A percentile compares a stretch with the other conserved stretches of the same genome.
Evolutionary conservation across 2,888 invertebrate genomes (phyloP).

Genomic region (Julus scandinavius): DNA sequence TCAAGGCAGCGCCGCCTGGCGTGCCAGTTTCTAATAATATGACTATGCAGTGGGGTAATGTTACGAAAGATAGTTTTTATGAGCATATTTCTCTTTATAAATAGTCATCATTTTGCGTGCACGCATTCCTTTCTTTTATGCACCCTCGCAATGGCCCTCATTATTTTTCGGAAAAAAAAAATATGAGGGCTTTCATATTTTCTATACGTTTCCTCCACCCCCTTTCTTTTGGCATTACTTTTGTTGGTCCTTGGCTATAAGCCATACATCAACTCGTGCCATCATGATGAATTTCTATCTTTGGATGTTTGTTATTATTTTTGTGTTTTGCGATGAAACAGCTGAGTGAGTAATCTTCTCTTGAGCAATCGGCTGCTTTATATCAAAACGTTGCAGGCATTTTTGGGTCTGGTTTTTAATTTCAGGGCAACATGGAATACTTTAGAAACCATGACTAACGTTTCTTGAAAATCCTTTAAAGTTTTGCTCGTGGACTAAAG

Average conservation of each 20-base stretch:
- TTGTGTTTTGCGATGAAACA: conserved; percentile 37
- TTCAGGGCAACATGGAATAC: neutral
- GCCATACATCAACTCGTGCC: conserved; percentile 19
- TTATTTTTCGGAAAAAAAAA: neutral
- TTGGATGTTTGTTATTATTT: conserved; percentile 38
- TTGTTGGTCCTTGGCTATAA: conserved; percentile 19
- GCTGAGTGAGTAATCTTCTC: conserved; percentile 22
- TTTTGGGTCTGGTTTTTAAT: neutral
- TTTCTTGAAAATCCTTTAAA: too few relatives aligned
- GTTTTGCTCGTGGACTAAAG: too few relatives aligned
- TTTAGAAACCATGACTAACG: neutral
- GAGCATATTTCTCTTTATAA: conserved; percentile 23
- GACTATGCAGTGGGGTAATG: neutral
- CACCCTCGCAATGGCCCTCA: conserved; percentile 30
- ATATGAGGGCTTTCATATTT: neutral
- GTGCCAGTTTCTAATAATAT: neutral
- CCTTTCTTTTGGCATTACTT: conserved; percentile 24
- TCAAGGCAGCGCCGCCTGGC: neutral
- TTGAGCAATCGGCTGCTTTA: neutral
- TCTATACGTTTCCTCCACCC: conserved; percentile 26
- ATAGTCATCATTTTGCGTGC: neutral
- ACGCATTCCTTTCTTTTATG: conserved; percentile 31
- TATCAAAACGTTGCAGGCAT: neutral
- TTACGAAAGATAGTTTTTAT: neutral
- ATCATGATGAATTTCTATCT: conserved; percentile 33